Base-by-base conservation (phyloP, 2,888 invertebrate genomes). In the Orchesella flavescens region DNA sequence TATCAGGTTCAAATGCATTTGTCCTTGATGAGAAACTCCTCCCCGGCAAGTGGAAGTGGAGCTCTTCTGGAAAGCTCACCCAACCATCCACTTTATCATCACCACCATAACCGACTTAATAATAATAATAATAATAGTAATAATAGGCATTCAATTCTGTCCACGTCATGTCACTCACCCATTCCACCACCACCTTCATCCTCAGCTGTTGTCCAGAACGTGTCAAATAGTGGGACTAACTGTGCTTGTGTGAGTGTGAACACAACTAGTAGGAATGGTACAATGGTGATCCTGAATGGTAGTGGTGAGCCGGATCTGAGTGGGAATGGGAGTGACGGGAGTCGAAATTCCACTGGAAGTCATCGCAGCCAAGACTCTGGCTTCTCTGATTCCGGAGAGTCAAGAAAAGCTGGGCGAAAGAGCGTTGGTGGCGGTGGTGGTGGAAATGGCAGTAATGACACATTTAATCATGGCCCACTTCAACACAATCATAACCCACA, bases 311-410 rank as follows among this genome's bases (percentile, higher is more conserved):
- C 61, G 55, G 75, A 74, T 53, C 49, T 80, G 19, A 82, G 80
- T 12, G 86, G 85, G 65, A 55, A 81, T 69, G 71, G 83, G n/a
- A 82, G 85, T 59, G 88, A 87, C 55, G 89, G 86, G 55, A 87
- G 87, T 79, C 84, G 87, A 12, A 88, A 86, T 84, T 87, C 88
- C 72, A 88, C 89, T 17, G 89, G 90, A 15, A 87, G 94, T 89
- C 94, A 94, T 86, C 93, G 94, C 85, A 94, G 94, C 89, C 94
- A 94, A 90, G 95, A 95, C 90, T 95, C 95, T 0, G 95, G 95
- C 0, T 95, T 95, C 90, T 95, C 95, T 0, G 95, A 95, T 89
- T 94, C 94, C 0, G 95, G 94, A 72, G 88, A 88, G 73, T 85
- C 84, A n/a, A 65, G 63, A 71, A 57, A 44, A 73, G 65, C 21